Evolutionary conservation across 2,113 vertebrate species (phyloP).

Genomic region (Collichthys lucidus): DNA sequence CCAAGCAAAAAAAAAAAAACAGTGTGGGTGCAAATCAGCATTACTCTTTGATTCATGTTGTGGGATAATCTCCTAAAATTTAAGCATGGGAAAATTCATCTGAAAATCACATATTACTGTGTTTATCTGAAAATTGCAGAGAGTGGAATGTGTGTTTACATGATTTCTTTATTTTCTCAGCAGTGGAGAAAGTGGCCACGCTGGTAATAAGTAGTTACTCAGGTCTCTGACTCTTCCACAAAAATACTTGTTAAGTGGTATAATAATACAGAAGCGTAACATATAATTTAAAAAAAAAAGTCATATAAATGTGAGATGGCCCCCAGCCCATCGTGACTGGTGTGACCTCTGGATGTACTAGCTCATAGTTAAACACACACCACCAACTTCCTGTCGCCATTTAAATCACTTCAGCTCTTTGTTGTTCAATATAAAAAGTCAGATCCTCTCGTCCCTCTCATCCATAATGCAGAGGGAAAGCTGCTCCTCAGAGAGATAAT

Average conservation of each 20-base stretch:
- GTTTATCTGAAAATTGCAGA: neutral
- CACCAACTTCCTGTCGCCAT: constrained; percentile 24
- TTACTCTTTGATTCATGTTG: neutral
- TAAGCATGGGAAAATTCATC: neutral
- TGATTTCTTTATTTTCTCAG: neutral
- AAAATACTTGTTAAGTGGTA: neutral
- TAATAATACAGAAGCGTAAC: neutral
- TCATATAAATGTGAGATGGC: neutral
- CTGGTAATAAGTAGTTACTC: neutral
- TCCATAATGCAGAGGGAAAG: constrained; percentile 69
- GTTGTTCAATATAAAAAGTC: constrained; percentile 44
- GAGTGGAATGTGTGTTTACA: neutral
- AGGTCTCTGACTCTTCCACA: neutral
- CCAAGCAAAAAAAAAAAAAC: neutral
- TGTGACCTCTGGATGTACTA: neutral
- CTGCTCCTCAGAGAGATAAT: constrained; percentile 65
- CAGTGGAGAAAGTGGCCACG: neutral
- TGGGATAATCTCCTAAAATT: neutral
- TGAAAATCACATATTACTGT: neutral
- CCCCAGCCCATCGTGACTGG: neutral
- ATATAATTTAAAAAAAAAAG: too few species aligned
- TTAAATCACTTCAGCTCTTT: constrained; percentile 52
- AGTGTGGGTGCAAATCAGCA: neutral
- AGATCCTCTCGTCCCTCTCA: constrained; percentile 54
- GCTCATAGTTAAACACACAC: constrained; percentile 25